Evolutionary conservation across 2,113 vertebrate species (phyloP), one percentile per base, ranked within the genome.

Genomic region (human (Homo sapiens)): DNA sequence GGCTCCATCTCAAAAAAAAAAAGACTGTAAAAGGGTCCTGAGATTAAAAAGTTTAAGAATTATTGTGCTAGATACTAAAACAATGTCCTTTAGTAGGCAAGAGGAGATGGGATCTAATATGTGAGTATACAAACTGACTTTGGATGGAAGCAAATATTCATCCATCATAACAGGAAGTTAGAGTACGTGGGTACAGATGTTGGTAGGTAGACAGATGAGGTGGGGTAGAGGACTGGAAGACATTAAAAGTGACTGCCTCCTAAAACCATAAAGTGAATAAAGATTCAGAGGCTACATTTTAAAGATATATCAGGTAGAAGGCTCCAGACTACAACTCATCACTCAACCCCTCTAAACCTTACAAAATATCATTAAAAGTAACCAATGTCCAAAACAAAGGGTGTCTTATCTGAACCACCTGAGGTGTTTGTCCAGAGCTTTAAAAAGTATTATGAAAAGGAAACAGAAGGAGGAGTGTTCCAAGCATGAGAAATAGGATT

Each of bases 1-100:
- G 27, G 13, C 61, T 14, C 30, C 11, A 27, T 32, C 27, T 64
- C 27, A 64, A 64, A 64, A 59, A 64, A 64, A 27, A 64, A 30
- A 93, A 90, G 59, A 80, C 48, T 45, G 8, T 78, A 82, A 91
- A 92, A 35, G 38, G 25, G 12, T 95, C 87, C 59, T 96, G 40
- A 92, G 48, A 91, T 89, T 32, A 52, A 66, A 87, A 95, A 45
- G 40, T 79, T 35, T 87, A 27, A 90, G n/a, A 86, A 38, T 43
- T 64, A 80, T 1, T 88, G 23, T 87, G 70, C 35, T 90, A 91
- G 23, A 38, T 68, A 30, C 64, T 72, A 96, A 82, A 93, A 94
- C 43, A 68, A 81, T 40, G 12, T 61, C 35, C 83, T 64, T 84
- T 8, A 76, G 59, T 40, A 82, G 20, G 22, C 68, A 89, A 76